Evolutionary conservation across 1,140 invertebrate genomes (phyloP).

Genomic region (Dendroctonus valens): DNA sequence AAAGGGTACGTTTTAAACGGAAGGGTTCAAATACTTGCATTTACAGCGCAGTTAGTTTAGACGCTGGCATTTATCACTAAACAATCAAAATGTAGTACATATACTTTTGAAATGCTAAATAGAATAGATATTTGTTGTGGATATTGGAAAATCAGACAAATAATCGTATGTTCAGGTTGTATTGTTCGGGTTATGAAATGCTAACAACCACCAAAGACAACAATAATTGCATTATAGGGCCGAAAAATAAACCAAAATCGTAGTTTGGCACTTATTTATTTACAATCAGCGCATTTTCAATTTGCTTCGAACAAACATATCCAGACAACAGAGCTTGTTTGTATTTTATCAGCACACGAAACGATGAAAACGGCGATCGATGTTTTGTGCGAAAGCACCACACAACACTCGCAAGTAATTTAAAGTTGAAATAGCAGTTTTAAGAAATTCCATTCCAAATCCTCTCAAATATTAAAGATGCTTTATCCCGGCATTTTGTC

Average conservation of each 20-base stretch:
- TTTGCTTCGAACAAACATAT: constrained; percentile 7
- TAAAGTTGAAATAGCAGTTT: constrained; percentile 17
- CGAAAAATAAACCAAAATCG: constrained; percentile 7
- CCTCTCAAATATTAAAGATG: constrained; percentile 21
- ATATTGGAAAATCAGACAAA: no score
- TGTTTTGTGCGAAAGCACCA: background rate
- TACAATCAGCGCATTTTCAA: constrained; percentile 8
- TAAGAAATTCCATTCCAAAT: constrained; percentile 13
- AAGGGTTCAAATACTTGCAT: no score
- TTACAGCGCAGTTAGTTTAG: no score
- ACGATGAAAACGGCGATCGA: constrained; percentile 10
- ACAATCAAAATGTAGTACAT: no score
- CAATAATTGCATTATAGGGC: no score
- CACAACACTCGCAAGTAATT: constrained; percentile 11
- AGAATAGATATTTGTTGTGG: no score
- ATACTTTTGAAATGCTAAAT: no score
- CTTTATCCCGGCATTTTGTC: constrained; percentile 21
- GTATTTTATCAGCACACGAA: constrained; percentile 5
- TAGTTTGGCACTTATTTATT: constrained; percentile 7
- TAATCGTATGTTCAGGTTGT: no score
- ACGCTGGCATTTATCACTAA: no score
- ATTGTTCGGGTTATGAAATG: background rate
- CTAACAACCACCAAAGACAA: no score
- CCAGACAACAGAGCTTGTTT: constrained; percentile 7
- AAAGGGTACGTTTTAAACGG: no score